Evolutionary conservation across 2,888 invertebrate species (phyloP), one percentile per base, ranked within the genome.

Genomic region (Megaustenia siamemsis): DNA sequence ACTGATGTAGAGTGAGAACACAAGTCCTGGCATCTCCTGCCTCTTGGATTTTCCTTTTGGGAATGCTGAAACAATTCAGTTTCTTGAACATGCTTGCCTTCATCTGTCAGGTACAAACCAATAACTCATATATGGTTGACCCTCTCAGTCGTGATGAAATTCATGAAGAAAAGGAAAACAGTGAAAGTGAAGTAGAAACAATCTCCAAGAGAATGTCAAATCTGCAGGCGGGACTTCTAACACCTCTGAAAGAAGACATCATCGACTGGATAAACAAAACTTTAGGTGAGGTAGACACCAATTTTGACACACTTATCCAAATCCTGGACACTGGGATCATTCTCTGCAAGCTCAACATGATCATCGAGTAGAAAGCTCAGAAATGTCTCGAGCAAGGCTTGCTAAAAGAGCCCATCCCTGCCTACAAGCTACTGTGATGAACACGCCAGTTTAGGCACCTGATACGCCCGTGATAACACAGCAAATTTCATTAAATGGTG

Each of bases 401-500:
- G 71, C 87, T 88, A 71, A 89, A 86, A 73, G 91, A 92, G 87
- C 91, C 92, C 86, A 83, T 87, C 69, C 38, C 45, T 24, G 21
- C 24, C 21, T 56, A 5, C n/a, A n/a, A n/a, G n/a, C n/a, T 87
- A 87, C 69, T 91, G 90, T 90, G 97, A 97, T 95, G 96, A 96
- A 94, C 96, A 96, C 90, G 97, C 97, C 24, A 96, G 96, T 86
- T 95, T 97, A 21, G 96, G 97, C 89, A 97, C 97, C 91, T 98
- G 97, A 95, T 97, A 97, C 94, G 97, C 97, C 0, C 93, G 97
- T 69, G 97, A 98, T 94, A 97, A 97, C 94, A 96, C 97, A 90
- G 97, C 97, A 92, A 97, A 97, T 94, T 98, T 97, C 94, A 96
- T 97, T 90, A 96, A 96, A 87, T 97, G 97, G 95, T 97, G 97